Conservation (phyloP, 2,888 invertebrate species). For the Eristalis arbustorum region DNA sequence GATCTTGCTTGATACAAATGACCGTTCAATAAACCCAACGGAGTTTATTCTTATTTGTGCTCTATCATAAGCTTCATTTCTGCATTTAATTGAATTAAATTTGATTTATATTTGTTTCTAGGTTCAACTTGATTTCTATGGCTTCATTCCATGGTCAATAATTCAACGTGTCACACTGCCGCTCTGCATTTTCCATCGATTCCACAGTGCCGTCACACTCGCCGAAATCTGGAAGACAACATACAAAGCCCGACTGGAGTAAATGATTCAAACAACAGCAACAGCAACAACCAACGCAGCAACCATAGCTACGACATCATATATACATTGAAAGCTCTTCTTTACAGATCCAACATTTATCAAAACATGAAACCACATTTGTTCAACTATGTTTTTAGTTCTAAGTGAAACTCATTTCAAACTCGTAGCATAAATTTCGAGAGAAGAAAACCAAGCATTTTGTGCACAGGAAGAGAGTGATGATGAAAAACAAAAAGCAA, state of each 20-base stretch:
- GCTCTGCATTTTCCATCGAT: slow-evolving; percentile 97
- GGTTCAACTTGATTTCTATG: slow-evolving; percentile 94
- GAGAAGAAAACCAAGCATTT: slow-evolving; percentile 24
- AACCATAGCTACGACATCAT: slow-evolving; percentile 44
- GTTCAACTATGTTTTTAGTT: slow-evolving; percentile 12
- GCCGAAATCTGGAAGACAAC: slow-evolving; percentile 98
- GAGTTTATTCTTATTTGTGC: background rate
- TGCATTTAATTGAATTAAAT: background rate
- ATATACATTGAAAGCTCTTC: slow-evolving; percentile 40
- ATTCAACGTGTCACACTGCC: slow-evolving; percentile 96
- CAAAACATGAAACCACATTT: slow-evolving; percentile 27
- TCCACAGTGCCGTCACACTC: slow-evolving; percentile 96
- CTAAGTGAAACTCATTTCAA: slow-evolving; percentile 23
- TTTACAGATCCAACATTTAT: slow-evolving; percentile 28
- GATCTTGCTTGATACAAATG: too few relatives aligned
- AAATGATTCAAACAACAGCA: slow-evolving; percentile 79
- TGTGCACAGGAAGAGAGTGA: slow-evolving; percentile 67
- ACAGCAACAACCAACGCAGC: background rate
- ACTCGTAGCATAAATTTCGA: slow-evolving; percentile 55
- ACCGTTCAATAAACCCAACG: background rate
- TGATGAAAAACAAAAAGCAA: slow-evolving; percentile 5
- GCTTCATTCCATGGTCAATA: slow-evolving; percentile 95
- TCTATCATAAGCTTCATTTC: background rate
- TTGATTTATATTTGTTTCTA: slow-evolving; percentile 73
- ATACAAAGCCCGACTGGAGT: slow-evolving; percentile 94